Conservation (phyloP, 2,113 vertebrate genomes). For the Dissostichus mawsoni region DNA sequence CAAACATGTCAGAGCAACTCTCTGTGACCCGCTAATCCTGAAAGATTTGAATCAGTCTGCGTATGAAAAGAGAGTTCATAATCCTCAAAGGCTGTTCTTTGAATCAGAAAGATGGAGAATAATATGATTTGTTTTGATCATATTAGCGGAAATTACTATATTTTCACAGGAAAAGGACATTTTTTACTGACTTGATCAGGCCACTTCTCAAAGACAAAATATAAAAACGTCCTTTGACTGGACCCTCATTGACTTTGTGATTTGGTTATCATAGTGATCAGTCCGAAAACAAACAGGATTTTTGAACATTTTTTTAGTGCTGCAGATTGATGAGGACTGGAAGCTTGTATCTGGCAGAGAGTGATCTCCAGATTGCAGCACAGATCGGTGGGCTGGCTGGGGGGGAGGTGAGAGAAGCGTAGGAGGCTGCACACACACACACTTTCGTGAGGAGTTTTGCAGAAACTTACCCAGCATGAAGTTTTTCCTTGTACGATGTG, state of each 20-base stretch:
- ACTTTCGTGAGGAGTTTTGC: too few relatives aligned
- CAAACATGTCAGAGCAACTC: background rate
- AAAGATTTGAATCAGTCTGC: background rate
- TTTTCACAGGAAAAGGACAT: too few relatives aligned
- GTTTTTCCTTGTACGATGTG: too few relatives aligned
- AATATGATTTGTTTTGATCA: background rate
- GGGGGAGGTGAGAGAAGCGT: constrained; percentile 46
- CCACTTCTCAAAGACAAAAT: too few relatives aligned
- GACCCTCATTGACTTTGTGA: too few relatives aligned
- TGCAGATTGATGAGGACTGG: background rate
- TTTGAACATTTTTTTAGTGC: background rate
- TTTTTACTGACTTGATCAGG: too few relatives aligned
- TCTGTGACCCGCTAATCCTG: background rate
- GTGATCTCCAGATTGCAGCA: constrained; percentile 65
- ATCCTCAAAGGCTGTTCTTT: background rate
- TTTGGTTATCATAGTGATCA: too few relatives aligned
- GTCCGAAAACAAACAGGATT: too few relatives aligned
- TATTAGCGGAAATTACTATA: too few relatives aligned
- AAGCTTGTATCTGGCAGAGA: constrained; percentile 44
- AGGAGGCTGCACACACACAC: constrained; percentile 27
- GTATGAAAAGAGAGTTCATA: background rate
- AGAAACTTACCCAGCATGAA: too few relatives aligned
- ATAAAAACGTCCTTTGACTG: too few relatives aligned
- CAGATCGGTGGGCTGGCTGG: constrained; percentile 51
- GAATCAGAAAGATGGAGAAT: background rate